phyloP scores from a whole-genome alignment of 2,113 vertebrate species.

The Lichenostomus cassidix region DNA sequence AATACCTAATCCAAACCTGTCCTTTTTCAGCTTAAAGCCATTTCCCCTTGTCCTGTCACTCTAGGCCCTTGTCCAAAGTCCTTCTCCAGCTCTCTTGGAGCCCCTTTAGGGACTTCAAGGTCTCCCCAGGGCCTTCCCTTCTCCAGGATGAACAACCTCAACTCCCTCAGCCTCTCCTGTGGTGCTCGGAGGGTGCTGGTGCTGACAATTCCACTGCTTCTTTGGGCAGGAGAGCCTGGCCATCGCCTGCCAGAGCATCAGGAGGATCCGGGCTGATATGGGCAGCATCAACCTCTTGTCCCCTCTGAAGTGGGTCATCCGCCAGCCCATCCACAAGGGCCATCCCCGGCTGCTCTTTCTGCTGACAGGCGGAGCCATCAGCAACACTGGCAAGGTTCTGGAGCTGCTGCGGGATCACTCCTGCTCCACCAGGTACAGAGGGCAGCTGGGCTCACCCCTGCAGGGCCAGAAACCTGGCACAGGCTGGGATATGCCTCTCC shows the following conservation, averaged over 20 bases:
- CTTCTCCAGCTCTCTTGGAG: neutral
- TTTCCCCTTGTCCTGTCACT: neutral
- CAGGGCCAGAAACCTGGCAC: fast-evolving
- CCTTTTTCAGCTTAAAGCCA: neutral
- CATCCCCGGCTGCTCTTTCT: constrained; percentile 91
- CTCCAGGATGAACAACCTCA: neutral
- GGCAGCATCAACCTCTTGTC: constrained; percentile 87
- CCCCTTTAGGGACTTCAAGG: neutral
- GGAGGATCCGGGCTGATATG: constrained; percentile 86
- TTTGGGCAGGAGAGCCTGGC: constrained; percentile 82
- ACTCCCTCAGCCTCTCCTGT: neutral
- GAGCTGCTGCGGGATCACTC: constrained; percentile 85
- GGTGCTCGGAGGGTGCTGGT: fast-evolving
- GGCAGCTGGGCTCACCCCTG: fast-evolving
- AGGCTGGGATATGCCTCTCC: neutral
- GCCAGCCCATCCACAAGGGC: constrained; percentile 83
- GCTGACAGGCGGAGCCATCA: constrained; percentile 79
- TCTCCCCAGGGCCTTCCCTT: neutral
- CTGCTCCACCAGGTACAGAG: constrained; percentile 81
- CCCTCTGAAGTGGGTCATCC: constrained; percentile 85
- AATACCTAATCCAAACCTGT: neutral
- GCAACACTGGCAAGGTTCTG: constrained; percentile 88
- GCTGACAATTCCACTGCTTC: neutral
- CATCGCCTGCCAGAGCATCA: constrained; percentile 83
- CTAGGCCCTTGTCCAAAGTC: neutral